Conservation (phyloP, 1,140 invertebrate genomes). For the Drosophila kanapiae region DNA sequence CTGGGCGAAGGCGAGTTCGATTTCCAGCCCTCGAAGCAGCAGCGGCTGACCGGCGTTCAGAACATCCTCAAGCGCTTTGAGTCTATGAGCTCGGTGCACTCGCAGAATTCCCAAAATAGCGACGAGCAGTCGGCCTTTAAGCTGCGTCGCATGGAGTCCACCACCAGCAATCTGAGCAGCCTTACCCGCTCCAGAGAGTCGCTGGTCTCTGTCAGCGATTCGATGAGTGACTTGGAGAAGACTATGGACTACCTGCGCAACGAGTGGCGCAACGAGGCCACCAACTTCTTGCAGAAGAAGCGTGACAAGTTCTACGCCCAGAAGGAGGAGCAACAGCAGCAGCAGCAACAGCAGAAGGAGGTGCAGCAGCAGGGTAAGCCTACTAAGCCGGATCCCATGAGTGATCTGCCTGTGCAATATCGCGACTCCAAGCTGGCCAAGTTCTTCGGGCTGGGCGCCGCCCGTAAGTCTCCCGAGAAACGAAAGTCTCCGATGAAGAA, state of each 20-base stretch:
- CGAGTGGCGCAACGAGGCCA: constrained; percentile 82
- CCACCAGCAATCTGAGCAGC: constrained; percentile 75
- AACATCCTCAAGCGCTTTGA: constrained; percentile 79
- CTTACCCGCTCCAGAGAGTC: constrained; percentile 74
- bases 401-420: constrained; percentile 62
- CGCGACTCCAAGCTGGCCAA: constrained; percentile 78
- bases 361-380: constrained; percentile 27
- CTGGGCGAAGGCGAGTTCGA: constrained; percentile 76
- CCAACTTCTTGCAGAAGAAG: constrained; percentile 80
- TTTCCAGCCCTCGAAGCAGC: constrained; percentile 22
- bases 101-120: constrained; percentile 49
- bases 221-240: constrained; percentile 76
- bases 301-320: constrained; percentile 74
- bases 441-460: constrained; percentile 64
- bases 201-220: constrained; percentile 58
- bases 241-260: constrained; percentile 82
- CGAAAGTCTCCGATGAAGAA: constrained; percentile 67
- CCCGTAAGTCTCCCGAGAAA: constrained; percentile 70
- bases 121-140: constrained; percentile 73
- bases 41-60: constrained; percentile 68
- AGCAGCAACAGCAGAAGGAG: constrained; percentile 45
- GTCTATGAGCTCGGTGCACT: constrained; percentile 75
- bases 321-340: constrained; percentile 47
- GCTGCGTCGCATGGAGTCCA: constrained; percentile 78
- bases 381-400: constrained; percentile 15